These are phyloP conservation scores for Phainopepla nitens DNA, from an alignment of 2,113 vertebrate species.

Conservation along the genomic window DNA sequence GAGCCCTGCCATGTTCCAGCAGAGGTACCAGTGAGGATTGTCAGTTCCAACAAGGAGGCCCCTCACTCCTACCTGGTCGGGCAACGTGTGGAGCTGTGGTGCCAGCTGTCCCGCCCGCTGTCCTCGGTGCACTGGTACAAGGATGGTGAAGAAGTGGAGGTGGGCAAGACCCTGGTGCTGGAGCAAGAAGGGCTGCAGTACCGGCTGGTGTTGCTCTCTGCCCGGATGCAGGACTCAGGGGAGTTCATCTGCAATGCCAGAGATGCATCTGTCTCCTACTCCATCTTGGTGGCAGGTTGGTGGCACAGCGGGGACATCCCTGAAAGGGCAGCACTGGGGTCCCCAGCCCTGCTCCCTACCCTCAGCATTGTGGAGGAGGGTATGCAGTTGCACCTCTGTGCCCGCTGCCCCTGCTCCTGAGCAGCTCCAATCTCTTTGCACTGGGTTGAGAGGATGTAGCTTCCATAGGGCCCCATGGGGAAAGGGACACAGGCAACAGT, in stretches of 20 bases:
- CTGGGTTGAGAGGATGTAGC: neutral
- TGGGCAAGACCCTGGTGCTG: slow-evolving; percentile 71
- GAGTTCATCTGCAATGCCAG: slow-evolving; percentile 83
- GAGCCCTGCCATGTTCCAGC: neutral
- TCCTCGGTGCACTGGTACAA: slow-evolving; percentile 84
- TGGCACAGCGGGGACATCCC: neutral
- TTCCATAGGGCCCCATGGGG: neutral
- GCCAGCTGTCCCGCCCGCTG: slow-evolving; percentile 80
- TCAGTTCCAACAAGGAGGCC: slow-evolving; percentile 74
- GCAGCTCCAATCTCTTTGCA: neutral
- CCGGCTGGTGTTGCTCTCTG: slow-evolving; percentile 82
- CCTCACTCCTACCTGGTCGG: slow-evolving; percentile 76
- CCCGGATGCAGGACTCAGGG: slow-evolving; percentile 77
- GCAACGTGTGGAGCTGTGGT: slow-evolving; percentile 86
- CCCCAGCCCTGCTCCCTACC: neutral
- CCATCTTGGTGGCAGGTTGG: slow-evolving; percentile 77
- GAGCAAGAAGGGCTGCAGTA: slow-evolving; percentile 79
- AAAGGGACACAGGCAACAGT: neutral
- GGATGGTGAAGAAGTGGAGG: slow-evolving; percentile 84
- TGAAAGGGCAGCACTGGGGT: neutral
- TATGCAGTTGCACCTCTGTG: fast-evolving
- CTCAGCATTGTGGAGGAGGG: neutral
- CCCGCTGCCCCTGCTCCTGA: fast-evolving
- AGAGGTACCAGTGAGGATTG: slow-evolving; percentile 84
- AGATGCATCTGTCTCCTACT: slow-evolving; percentile 79